Evolutionary conservation across 2,113 vertebrate genomes (phyloP), one percentile per base, ranked within the genome.

Genomic region (Pristiophorus japonicus): DNA sequence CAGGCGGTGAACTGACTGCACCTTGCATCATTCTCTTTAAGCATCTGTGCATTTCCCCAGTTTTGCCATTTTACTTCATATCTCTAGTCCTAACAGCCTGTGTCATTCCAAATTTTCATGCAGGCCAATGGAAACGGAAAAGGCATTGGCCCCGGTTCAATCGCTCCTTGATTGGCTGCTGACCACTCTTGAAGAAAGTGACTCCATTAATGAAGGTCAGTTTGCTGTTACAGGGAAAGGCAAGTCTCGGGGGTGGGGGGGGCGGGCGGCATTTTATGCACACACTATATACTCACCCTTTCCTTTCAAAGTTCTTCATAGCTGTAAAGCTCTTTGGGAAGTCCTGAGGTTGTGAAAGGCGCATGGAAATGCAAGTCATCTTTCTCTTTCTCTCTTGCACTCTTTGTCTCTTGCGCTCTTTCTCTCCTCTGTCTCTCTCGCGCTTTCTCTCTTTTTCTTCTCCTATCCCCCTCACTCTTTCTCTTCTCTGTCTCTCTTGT

Each of bases 181-280:
- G 96, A 93, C 95, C 96, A 96, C 97, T 95, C 97, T 99, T 87
- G 97, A 98, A 70, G 45, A 73, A 27, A 96, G 96, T 84, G 98
- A 97, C 95, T 97, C 63, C 42, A 96, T 98, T 81, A 97, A 96
- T n/a, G 98, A 97, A 98, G 99, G 99, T 99, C 96, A 97, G 98
- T 97, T 55, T 38, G 63, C 85, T 34, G 90, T 75, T 94, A 1
- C 7, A 45, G 38, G 38, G 6, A 6, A 22, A 38, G 27, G 11
- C 81, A 18, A 10, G 5, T n/a, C 16, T 38, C 3, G 3, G 11
- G 75, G 12, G 84, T n/a, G n/a, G n/a, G n/a, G n/a, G n/a, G n/a
- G n/a, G n/a, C n/a, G n/a, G n/a, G n/a, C n/a, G 16, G 1, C 18
- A 20, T 42, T 42, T 78, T 45, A 81, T 45, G n/a, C n/a, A 20